Evolutionary conservation across 2,797 vertebrate genomes (phyloP).

Genomic region (Tinamus major): DNA sequence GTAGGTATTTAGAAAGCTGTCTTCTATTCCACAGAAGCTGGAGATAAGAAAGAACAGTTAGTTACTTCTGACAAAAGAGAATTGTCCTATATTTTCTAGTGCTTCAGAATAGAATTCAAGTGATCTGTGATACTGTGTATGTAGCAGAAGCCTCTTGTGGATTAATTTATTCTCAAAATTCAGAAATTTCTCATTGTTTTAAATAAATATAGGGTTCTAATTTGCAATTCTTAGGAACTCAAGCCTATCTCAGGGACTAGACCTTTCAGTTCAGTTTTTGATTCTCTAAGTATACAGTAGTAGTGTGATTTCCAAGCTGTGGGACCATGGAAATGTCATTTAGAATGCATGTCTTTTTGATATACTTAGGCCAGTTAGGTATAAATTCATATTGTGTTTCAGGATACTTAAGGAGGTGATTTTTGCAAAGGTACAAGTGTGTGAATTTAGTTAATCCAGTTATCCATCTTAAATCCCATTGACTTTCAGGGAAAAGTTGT

Average conservation of each 20-base stretch:
- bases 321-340: not conserved
- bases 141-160: not conserved
- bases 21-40: not conserved
- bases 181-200: not conserved
- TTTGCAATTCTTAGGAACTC: not conserved
- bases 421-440: not conserved
- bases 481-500: conserved; percentile 6
- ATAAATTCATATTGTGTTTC: not conserved
- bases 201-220: not conserved
- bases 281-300: not conserved
- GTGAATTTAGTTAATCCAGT: not conserved
- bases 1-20: not conserved
- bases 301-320: not conserved
- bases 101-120: not conserved
- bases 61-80: not conserved
- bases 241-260: not conserved
- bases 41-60: not conserved
- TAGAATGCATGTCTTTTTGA: not conserved
- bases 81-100: not conserved
- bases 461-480: not conserved
- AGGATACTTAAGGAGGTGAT: not conserved
- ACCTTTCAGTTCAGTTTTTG: not conserved
- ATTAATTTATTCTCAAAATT: conserved; percentile 2
- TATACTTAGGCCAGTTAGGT: not conserved
- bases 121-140: not conserved